Conservation (phyloP, 2,888 invertebrate genomes). For the Craniophora ligustri region DNA sequence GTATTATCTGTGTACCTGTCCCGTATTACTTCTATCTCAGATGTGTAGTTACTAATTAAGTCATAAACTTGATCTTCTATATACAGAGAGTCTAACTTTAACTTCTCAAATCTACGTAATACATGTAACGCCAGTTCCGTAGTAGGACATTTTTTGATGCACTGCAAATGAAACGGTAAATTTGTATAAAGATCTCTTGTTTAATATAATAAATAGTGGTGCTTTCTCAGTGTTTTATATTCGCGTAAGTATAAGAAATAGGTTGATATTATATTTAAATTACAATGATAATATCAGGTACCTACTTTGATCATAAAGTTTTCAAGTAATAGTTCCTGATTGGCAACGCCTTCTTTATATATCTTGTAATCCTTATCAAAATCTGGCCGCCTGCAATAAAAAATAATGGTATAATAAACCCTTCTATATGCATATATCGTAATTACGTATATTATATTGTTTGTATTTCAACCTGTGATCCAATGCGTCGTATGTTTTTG, state of each 20-base stretch:
- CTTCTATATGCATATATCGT: neutral
- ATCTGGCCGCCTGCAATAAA: conserved; percentile 79
- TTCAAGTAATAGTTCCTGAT: conserved; percentile 92
- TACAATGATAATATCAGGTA: conserved; percentile 21
- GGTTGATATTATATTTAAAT: too few species aligned
- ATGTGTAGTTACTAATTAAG: conserved; percentile 90
- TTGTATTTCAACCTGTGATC: conserved; percentile 90
- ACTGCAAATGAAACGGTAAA: conserved; percentile 60
- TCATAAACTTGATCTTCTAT: conserved; percentile 93
- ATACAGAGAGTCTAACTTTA: conserved; percentile 92
- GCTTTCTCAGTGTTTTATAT: too few species aligned
- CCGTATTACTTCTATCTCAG: conserved; percentile 91
- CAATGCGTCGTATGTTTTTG: conserved; percentile 93
- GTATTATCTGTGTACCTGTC: conserved; percentile 84
- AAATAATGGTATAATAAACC: neutral
- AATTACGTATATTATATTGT: neutral
- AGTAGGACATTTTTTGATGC: conserved; percentile 82
- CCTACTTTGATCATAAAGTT: conserved; percentile 90
- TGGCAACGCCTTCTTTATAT: conserved; percentile 91
- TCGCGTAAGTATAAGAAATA: too few species aligned
- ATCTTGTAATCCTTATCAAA: conserved; percentile 93
- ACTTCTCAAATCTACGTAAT: conserved; percentile 90
- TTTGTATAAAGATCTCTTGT: too few species aligned
- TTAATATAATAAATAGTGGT: too few species aligned
- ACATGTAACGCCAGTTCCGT: conserved; percentile 86